Conservation (phyloP, 2,113 vertebrate genomes). For the Passer montanus region DNA sequence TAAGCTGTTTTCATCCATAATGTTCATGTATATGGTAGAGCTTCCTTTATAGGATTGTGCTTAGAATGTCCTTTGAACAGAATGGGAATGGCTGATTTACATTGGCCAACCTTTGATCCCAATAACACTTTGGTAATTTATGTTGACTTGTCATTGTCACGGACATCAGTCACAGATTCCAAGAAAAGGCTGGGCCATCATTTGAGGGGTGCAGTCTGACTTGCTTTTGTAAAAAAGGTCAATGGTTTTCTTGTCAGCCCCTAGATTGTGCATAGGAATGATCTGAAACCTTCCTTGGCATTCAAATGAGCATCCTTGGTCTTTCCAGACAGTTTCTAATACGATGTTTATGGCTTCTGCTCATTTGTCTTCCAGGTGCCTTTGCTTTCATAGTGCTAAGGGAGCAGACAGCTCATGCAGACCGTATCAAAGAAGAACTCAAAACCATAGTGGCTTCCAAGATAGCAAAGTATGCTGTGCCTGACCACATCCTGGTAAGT, state of each 20-base stretch:
- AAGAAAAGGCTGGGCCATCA: background rate
- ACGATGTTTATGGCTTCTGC: background rate
- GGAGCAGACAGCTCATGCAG: conserved; percentile 46
- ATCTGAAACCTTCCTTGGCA: background rate
- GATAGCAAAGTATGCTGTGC: conserved; percentile 91
- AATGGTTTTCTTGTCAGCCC: background rate
- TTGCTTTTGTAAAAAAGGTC: background rate
- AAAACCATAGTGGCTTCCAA: conserved; percentile 79
- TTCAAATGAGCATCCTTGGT: background rate
- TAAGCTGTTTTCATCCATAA: background rate
- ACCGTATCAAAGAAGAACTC: conserved; percentile 78
- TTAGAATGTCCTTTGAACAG: background rate
- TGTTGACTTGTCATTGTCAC: background rate
- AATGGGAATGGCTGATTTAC: background rate
- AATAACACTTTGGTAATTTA: background rate
- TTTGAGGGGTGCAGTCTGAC: background rate
- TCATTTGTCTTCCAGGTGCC: conserved; percentile 75
- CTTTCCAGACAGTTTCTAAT: background rate
- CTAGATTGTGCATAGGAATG: background rate
- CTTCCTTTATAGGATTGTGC: background rate
- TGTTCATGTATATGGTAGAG: background rate
- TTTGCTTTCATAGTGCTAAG: conserved; percentile 91
- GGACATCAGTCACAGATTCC: background rate
- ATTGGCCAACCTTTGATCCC: background rate
- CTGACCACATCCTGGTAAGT: conserved; percentile 90